Conservation (phyloP, 2,888 invertebrate species). For the Amphimallon solstitiale region DNA sequence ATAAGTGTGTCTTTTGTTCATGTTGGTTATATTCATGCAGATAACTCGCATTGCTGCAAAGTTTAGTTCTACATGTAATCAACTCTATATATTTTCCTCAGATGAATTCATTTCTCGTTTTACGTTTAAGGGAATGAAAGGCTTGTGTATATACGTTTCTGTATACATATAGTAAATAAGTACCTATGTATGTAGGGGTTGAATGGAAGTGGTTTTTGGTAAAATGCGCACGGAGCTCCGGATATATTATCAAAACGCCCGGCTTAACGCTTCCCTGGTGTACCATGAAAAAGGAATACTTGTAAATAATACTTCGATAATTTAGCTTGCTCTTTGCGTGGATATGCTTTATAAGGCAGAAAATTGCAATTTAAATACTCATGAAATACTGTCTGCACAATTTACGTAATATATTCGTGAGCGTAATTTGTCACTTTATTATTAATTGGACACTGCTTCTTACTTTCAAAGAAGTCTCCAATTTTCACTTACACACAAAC, state of each 20-base stretch:
- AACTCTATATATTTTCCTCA: not conserved
- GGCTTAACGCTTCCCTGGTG: constrained; percentile 8
- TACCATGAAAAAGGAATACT: constrained; percentile 14
- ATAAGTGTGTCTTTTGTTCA: not conserved
- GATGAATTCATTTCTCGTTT: too few relatives aligned
- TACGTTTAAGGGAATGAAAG: too few relatives aligned
- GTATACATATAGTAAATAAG: not conserved
- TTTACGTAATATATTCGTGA: not conserved
- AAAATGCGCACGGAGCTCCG: not conserved
- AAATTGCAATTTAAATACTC: constrained; percentile 19
- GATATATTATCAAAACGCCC: not conserved
- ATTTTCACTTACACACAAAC: too few relatives aligned
- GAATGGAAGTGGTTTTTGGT: not conserved
- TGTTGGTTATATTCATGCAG: not conserved
- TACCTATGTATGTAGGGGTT: not conserved
- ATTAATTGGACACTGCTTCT: not conserved
- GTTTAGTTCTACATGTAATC: not conserved
- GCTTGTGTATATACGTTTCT: too few relatives aligned
- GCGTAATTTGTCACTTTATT: constrained; percentile 1
- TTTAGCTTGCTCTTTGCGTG: not conserved
- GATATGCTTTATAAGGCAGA: not conserved
- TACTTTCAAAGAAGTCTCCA: too few relatives aligned
- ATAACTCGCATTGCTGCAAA: not conserved
- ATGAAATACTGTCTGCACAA: constrained; percentile 2
- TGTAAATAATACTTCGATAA: constrained; percentile 20